These are phyloP conservation scores for Amphipyra tragopoginis DNA, from an alignment of 2,888 invertebrate species.

Conservation along the genomic window DNA sequence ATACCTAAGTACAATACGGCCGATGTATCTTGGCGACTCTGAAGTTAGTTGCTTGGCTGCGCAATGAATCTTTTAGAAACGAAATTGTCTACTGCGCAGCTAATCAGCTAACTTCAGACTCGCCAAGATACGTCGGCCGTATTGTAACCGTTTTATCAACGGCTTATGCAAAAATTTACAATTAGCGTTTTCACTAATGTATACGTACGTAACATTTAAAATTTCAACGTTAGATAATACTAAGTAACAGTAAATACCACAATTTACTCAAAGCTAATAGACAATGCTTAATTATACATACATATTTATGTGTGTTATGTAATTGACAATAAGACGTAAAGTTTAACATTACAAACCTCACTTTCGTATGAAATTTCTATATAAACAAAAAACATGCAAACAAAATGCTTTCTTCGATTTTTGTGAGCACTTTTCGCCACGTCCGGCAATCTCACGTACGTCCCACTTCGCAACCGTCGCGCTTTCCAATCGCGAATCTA, in stretches of 20 bases:
- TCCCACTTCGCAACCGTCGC: conserved; percentile 58
- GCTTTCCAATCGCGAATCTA: conserved; percentile 69
- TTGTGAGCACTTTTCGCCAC: conserved; percentile 54
- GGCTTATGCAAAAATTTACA: neutral
- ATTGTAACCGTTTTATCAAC: no score
- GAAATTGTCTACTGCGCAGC: no score
- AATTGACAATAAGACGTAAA: conserved; percentile 24
- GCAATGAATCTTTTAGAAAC: no score
- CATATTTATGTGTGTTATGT: no score
- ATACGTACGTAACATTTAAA: conserved; percentile 22
- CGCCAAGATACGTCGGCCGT: no score
- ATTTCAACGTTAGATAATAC: conserved; percentile 31
- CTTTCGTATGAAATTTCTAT: conserved; percentile 55
- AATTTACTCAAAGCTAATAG: conserved; percentile 22
- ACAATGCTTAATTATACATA: neutral
- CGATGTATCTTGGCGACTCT: no score
- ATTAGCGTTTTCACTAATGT: conserved; percentile 13
- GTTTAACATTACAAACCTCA: conserved; percentile 28
- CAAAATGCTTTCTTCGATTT: conserved; percentile 55
- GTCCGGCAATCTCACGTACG: conserved; percentile 65
- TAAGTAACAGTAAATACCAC: conserved; percentile 21
- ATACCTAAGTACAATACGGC: no score
- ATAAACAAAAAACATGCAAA: conserved; percentile 59
- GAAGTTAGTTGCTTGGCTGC: no score
- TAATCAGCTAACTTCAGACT: no score